Percentiles rank a stretch among this genome's conserved stretches.
These are phyloP conservation scores for Ameiurus melas DNA, from an alignment of 2,113 vertebrate species.

Conservation along the genomic window DNA sequence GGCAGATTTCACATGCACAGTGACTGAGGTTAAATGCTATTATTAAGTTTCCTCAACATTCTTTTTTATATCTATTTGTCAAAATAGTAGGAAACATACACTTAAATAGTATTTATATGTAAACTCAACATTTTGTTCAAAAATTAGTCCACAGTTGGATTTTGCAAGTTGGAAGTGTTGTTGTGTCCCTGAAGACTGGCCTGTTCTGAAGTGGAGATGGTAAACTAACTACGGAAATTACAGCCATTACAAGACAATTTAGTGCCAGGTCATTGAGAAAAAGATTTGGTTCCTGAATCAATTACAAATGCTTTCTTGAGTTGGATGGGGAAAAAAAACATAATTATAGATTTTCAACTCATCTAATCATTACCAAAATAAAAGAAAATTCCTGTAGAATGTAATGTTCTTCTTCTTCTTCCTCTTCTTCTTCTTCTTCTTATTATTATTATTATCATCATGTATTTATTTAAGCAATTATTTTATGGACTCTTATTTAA, in stretches of 20 bases:
- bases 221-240: constrained; percentile 1
- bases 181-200: not conserved
- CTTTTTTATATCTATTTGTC: too few relatives aligned
- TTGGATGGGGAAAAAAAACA: not conserved
- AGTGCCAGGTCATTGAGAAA: not conserved
- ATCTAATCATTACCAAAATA: not conserved
- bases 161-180: not conserved
- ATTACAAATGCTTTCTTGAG: not conserved
- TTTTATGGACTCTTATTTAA: not conserved
- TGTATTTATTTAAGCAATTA: not conserved
- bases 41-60: too few relatives aligned
- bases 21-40: too few relatives aligned
- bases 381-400: too few relatives aligned
- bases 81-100: too few relatives aligned
- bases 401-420: not conserved
- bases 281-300: constrained; percentile 7
- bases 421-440: not conserved
- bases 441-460: not conserved
- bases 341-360: not conserved
- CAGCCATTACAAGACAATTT: constrained; percentile 33
- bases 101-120: too few relatives aligned
- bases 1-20: too few relatives aligned
- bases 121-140: too few relatives aligned
- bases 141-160: not conserved
- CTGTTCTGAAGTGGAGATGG: not conserved